These are phyloP conservation scores for Lineus longissimus DNA, from an alignment of 1,140 invertebrate species.

Conservation along the genomic window DNA sequence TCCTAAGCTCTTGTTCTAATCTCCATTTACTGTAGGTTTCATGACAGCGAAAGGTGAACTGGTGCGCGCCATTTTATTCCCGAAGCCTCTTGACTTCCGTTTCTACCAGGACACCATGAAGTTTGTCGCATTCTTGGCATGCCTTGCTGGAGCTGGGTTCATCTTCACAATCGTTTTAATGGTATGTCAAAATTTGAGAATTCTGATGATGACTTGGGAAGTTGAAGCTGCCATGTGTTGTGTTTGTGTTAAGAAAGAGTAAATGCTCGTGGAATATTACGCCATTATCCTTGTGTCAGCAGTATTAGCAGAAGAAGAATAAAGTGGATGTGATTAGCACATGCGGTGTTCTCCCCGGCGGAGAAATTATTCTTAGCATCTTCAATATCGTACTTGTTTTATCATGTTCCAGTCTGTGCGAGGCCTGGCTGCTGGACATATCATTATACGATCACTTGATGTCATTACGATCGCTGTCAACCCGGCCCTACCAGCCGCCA, in stretches of 20 bases:
- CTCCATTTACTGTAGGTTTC: slow-evolving; percentile 64
- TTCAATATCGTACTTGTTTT: too few relatives aligned
- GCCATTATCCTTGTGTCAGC: too few relatives aligned
- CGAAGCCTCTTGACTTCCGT: slow-evolving; percentile 84
- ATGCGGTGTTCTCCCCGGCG: too few relatives aligned
- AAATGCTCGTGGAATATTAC: too few relatives aligned
- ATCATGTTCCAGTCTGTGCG: background rate
- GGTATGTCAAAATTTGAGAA: slow-evolving; percentile 58
- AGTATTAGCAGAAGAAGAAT: too few relatives aligned
- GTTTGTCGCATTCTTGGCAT: slow-evolving; percentile 78
- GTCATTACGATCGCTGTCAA: slow-evolving; percentile 94
- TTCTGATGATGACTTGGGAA: too few relatives aligned
- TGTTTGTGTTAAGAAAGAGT: too few relatives aligned
- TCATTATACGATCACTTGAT: slow-evolving; percentile 78
- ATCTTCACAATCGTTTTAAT: slow-evolving; percentile 79
- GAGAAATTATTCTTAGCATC: too few relatives aligned
- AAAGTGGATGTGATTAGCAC: too few relatives aligned
- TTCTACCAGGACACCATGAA: slow-evolving; percentile 90
- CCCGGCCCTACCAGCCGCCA: slow-evolving; percentile 91
- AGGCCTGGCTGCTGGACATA: slow-evolving; percentile 28
- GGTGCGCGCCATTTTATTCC: slow-evolving; percentile 87
- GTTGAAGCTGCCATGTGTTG: too few relatives aligned
- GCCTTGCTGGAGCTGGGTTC: slow-evolving; percentile 74
- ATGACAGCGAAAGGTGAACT: slow-evolving; percentile 85
- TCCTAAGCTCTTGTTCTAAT: too few relatives aligned